Base-by-base conservation (phyloP, 2,113 vertebrate species). In the Cheilinus undulatus region DNA sequence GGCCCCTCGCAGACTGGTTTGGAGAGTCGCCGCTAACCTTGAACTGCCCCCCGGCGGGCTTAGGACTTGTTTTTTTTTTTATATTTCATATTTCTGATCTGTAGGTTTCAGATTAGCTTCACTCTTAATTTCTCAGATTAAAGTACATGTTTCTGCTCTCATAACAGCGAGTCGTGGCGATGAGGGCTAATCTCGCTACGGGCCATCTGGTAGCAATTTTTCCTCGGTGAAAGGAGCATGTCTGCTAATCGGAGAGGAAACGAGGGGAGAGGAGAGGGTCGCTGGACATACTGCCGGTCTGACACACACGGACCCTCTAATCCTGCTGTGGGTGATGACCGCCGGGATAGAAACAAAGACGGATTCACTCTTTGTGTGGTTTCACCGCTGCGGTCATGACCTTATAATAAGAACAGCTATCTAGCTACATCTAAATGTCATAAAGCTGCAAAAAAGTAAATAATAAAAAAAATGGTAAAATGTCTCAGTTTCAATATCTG, bases 121-220 rank as follows among this genome's bases (percentile, higher is more conserved):
- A 78, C 78, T 69, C 45, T 28, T 52, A 1, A 22, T 50, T 34
- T 46, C 57, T 76, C 45, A 64, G 76, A 86, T 85, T 54, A 77
- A n/a, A 50, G 66, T 4, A 4, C 42, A 27, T 22, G 10, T 34
- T 26, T 75, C 61, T 57, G 56, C 65, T 78, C 83, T 84, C 74
- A 42, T 83, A 80, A 88, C 53, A 10, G 43, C 0, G 66, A 80
- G 76, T 43, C 9, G 43, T 57, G 59, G 53, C 7, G 60, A 82
- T 60, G 81, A 78, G 80, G 63, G 79, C 57, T 85, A 90, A 89
- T 89, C 88, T 85, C 0, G 28, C 84, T 11, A 34, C 4, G 0
- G 73, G 86, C 88, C 88, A 89, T 88, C 89, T 88, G 89, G 59
- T 80, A 30, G 76, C 76, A 86, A 88, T 89, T 89, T n/a, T 34